Base-by-base conservation (phyloP, 2,113 vertebrate species). In the Oryzias woworae region DNA sequence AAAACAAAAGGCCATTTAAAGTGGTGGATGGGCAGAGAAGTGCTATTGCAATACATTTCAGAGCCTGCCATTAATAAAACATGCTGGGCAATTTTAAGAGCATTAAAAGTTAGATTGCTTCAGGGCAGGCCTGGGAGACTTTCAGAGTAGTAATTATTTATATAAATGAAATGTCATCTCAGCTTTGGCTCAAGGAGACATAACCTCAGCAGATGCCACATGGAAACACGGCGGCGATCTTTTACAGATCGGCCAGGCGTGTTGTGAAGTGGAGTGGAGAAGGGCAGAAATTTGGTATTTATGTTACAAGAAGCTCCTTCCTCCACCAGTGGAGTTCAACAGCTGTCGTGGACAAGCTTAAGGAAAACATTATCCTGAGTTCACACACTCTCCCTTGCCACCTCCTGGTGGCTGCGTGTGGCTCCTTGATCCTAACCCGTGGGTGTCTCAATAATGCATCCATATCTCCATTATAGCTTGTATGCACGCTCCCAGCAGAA, bases 101-200 rank as follows among this genome's bases (percentile, higher is more conserved):
- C 90, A 92, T 90, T 88, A 89, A 89, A 90, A 88, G 85, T 90
- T 88, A 89, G 88, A 91, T 90, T 91, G 87, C 90, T 91, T 77
- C 63, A 15, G 88, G 86, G 81, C 82, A 85, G 77, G 86, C 90
- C 83, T 83, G 24, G 77, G 89, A 87, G 88, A 91, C 85, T 85
- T 88, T 83, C 86, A 85, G 83, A 84, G 61, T 82, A 89, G 72
- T 86, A 88, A 91, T 92, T 91, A 91, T 91, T 92, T 89, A 89
- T 92, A 90, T 84, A 87, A 90, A 89, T 91, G 89, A 90, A 91
- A 91, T 91, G 89, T 91, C 90, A 89, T 89, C 86, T 90, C 87
- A 69, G 81, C 75, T 90, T 86, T 90, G 86, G 86, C 89, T 90
- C 87, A 89, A 89, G 78, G 44, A 59, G 80, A 85, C 69, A 60